Base-by-base conservation (phyloP, 2,797 vertebrate genomes). In the Trachurus trachurus region DNA sequence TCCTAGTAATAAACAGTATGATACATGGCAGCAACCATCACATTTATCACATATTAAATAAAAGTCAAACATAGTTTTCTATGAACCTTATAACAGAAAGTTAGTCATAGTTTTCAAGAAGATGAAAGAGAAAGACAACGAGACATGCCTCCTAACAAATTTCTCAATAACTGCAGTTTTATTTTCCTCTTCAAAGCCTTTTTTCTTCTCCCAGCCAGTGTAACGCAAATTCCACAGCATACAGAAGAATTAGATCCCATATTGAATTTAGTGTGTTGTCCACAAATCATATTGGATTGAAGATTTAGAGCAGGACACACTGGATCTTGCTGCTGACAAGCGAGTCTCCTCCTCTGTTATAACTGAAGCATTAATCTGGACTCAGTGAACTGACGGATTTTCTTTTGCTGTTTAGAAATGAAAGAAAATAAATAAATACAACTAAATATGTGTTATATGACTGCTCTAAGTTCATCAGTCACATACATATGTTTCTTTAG, bases 201-300 rank as follows among this genome's bases (percentile, higher is more conserved):
- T 37, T 59, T 8, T 71, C 2, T 49, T 68, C 19, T 67, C 44
- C 26, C 60, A 64, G 37, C 50, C 22, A 9, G 31, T 26, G 16
- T 52, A 37, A 11, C 65, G 52, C 31, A 65, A 10, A 71, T 80
- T 63, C 45, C 34, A 40, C 29, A n/a, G 17, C 54, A 74, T 53
- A 26, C 56, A 74, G 69, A 73, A 74, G 4, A 75, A 17, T 40
- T 31, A 72, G 26, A 44, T 56, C 15, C 8, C 22, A 40, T 74
- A 50, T 61, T 77, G 68, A 76, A 45, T 68, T 66, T 6, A 45
- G 9, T 45, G 56, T 65, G 54, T 78, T 71, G 12, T 61, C 4
- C 12, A 72, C 47, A 70, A 81, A 81, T 74, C 60, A 69, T 42
- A 49, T 71, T 56, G 69, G 42, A 61, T 62, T 40, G 40, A 71